Evolutionary conservation across 2,797 vertebrate genomes (phyloP), one percentile per base, ranked within the genome.

Genomic region (Esox masquinongy): DNA sequence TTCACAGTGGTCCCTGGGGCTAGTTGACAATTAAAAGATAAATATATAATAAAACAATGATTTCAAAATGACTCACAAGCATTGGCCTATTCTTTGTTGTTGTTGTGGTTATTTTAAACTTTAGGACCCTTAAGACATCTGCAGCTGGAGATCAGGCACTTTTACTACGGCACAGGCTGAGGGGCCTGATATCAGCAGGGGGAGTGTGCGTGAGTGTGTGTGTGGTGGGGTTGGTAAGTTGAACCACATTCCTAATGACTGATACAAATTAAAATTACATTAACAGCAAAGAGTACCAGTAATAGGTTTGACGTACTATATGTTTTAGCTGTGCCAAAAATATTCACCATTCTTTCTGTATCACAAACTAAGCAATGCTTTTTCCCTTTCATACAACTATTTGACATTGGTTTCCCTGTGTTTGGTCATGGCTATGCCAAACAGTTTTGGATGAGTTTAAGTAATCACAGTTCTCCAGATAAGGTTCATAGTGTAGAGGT

Each of bases 31-130:
- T 88, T 80, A 90, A 90, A 69, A 71, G 88, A 87, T 82, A 79
- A 88, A 87, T 82, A 87, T 84, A 82, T 76, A 88, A 84, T 83
- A 74, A 76, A 84, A 85, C 70, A n/a, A 70, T 77, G 74, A 86
- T 83, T 83, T 64, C 72, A 74, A 83, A 87, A 79, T 87, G 82
- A 91, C 86, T 88, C 85, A 77, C 74, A 73, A 79, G 73, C 76
- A 75, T 87, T 83, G 84, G 79, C 56, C 73, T 39, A 39, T 39
- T 39, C 36, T 63, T 67, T 71, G 75, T 73, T 51, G 61, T 50
- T 61, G 29, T 26, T 66, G 77, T 82, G 78, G 64, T 31, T 61
- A 22, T 31, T 53, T 76, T 82, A 79, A 59, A 70, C 74, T 82
- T 77, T 72, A 74, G 79, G 77, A 78, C 70, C 74, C 76, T 76